phyloP scores from a whole-genome alignment of 2,797 vertebrate genomes.

The Tragopan temminckii region DNA sequence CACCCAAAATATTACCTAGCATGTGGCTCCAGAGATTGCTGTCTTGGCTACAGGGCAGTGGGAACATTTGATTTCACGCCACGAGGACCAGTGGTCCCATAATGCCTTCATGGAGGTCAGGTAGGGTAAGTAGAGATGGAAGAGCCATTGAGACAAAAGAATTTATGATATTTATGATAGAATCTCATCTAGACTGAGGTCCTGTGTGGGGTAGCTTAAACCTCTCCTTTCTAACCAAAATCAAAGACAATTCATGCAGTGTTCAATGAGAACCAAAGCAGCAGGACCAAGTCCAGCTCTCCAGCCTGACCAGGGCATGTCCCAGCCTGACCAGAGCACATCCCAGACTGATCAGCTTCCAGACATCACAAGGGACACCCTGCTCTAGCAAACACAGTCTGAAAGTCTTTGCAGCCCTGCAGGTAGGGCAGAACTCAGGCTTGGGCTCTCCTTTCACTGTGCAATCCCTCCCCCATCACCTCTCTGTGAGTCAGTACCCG shows the following conservation, averaged over 20 bases:
- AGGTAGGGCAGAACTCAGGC: not conserved
- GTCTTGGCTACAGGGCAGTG: not conserved
- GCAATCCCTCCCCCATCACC: not conserved
- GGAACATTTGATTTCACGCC: not conserved
- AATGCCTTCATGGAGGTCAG: not conserved
- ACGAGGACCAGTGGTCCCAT: not conserved
- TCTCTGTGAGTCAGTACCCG: conserved; percentile 8
- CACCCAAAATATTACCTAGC: not conserved
- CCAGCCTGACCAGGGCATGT: not conserved
- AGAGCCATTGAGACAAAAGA: not conserved
- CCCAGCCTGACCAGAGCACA: not conserved
- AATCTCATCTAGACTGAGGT: not conserved
- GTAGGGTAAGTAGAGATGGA: not conserved
- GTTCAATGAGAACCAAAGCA: not conserved
- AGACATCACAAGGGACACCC: not conserved
- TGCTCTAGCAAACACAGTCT: rapidly evolving
- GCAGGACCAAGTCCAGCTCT: not conserved
- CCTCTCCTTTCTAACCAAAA: not conserved
- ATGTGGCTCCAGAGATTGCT: not conserved
- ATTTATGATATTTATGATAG: not conserved
- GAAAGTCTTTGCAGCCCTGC: not conserved
- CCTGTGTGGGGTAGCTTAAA: not conserved
- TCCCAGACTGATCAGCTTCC: not conserved
- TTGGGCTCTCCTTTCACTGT: not conserved
- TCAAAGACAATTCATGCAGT: not conserved